Base-by-base conservation (phyloP, 2,113 vertebrate genomes). In the Spermophilus dauricus region DNA sequence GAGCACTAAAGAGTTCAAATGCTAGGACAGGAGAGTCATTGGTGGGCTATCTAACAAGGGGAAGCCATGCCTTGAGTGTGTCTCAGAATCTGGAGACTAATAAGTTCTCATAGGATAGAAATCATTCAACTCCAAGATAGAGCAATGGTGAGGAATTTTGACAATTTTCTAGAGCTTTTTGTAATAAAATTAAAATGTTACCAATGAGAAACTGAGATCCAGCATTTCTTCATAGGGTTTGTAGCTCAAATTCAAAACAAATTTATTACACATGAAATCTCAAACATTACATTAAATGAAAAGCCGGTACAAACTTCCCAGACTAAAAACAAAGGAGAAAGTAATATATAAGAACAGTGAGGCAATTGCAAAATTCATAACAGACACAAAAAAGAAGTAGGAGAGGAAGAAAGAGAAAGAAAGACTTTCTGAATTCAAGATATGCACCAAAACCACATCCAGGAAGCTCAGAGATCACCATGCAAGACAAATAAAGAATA, bases 21-120 rank as follows among this genome's bases (percentile, higher is more conserved):
- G 8, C n/a, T 24, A 8, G 39, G 11, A n/a, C 51, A 56, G 3
- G 24, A 65, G n/a, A 30, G 6, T 28, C 14, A 4, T 14, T 37
- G 20, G 3, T 32, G 26, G 3, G 1, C 3, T n/a, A 24, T 5
- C 16, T 72, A 17, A 39, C 0, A 1, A 20, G 26, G 48, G 2
- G 10, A 75, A 67, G 4, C 18, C 32, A 8, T 20, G 5, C 16
- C 12, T 12, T 10, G 26, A 24, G 30, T n/a, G 4, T 5, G 5
- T 92, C 58, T 82, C 28, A 82, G 69, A 84, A 37, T 16, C 13
- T 24, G 26, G 45, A 91, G 8, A 16, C 45, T 63, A 28, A 76
- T 63, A 61, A 26, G 12, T 30, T 65, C 9, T 75, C 53, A 18
- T 14, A 34, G 11, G 16, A n/a, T 2, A 61, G 34, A 78, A 67